Conservation (phyloP, 2,797 vertebrate genomes). For the Buphagus erythrorhynchus region DNA sequence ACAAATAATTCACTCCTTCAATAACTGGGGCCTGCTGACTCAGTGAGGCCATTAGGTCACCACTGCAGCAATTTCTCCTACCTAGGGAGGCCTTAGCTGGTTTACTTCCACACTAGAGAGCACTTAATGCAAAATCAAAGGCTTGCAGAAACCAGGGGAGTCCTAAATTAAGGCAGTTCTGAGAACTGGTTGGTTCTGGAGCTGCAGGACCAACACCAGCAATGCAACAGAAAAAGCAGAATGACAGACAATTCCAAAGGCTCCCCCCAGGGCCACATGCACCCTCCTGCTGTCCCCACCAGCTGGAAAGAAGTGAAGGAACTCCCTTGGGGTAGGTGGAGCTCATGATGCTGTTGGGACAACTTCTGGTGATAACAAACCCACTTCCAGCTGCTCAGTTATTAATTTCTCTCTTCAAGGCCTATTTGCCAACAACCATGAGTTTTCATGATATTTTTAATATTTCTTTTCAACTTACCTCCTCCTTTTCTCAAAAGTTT, state of each 20-base stretch:
- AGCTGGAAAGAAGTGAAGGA: background rate
- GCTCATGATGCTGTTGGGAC: background rate
- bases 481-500: background rate
- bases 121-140: background rate
- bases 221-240: background rate
- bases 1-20: background rate
- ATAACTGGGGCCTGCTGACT: background rate
- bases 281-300: background rate
- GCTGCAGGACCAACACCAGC: background rate
- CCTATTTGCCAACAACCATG: fast-evolving
- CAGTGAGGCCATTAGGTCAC: background rate
- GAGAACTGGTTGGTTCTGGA: background rate
- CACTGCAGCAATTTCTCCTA: background rate
- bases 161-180: background rate
- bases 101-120: background rate
- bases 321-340: background rate
- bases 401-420: background rate
- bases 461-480: background rate
- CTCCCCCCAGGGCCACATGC: fast-evolving
- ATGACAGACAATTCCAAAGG: background rate
- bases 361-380: background rate
- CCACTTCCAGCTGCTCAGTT: background rate
- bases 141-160: background rate
- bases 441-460: background rate
- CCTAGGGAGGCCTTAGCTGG: background rate